Conservation (phyloP, 2,888 invertebrate species). For the Plagodis dolabraria region DNA sequence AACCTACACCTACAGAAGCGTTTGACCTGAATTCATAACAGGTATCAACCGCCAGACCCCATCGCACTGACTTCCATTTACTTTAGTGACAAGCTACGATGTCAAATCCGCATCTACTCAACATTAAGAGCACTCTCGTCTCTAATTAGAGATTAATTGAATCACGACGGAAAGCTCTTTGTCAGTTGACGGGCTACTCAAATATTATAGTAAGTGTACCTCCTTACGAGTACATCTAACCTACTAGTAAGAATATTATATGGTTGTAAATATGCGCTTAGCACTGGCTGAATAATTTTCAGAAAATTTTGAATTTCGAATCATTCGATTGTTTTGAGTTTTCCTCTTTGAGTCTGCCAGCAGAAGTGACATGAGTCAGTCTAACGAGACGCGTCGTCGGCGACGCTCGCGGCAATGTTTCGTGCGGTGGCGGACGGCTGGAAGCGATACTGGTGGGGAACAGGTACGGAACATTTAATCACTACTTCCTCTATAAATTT, state of each 20-base stretch:
- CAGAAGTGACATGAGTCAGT: constrained; percentile 54
- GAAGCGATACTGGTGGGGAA: constrained; percentile 82
- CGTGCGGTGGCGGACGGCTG: constrained; percentile 77
- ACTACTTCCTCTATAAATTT: constrained; percentile 67
- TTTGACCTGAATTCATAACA: constrained; percentile 66
- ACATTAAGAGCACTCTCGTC: constrained; percentile 80
- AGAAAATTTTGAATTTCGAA: constrained; percentile 47
- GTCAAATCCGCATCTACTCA: constrained; percentile 75
- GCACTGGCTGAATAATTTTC: constrained; percentile 25
- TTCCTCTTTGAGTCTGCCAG: constrained; percentile 36
- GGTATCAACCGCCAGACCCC: constrained; percentile 49
- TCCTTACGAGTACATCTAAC: constrained; percentile 10
- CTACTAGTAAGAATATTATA: constrained; percentile 15
- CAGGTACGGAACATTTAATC: constrained; percentile 78
- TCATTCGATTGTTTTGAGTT: constrained; percentile 42
- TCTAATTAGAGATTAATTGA: constrained; percentile 83
- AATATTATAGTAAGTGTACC: constrained; percentile 7
- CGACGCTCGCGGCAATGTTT: constrained; percentile 74
- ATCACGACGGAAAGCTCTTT: constrained; percentile 68
- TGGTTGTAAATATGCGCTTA: not conserved
- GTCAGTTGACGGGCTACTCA: constrained; percentile 42
- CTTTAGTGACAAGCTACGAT: constrained; percentile 68
- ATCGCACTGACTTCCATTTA: constrained; percentile 75
- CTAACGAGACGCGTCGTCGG: constrained; percentile 69
- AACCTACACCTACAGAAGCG: constrained; percentile 27